phyloP scores from a whole-genome alignment of 1,140 invertebrate genomes.

The Venturia canescens region DNA sequence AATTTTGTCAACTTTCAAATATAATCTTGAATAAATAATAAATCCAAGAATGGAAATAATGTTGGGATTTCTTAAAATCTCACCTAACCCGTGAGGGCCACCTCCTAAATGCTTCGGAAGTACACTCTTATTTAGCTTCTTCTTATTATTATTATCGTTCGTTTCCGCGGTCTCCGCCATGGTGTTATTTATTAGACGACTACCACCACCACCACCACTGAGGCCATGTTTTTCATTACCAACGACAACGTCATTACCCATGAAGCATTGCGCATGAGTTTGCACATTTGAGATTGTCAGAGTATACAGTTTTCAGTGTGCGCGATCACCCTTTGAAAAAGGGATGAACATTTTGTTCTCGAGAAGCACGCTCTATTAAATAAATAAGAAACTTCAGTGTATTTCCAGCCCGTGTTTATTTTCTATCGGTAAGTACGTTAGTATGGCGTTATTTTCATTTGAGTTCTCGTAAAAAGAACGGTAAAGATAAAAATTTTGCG shows the following conservation, averaged over 20 bases:
- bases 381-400: not conserved
- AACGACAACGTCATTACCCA: too few species aligned
- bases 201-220: too few species aligned
- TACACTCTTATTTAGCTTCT: slow-evolving; percentile 51
- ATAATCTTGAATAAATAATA: not conserved
- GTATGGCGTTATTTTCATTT: not conserved
- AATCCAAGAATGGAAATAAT: not conserved
- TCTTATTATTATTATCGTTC: slow-evolving; percentile 5
- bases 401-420: slow-evolving; percentile 7
- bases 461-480: not conserved
- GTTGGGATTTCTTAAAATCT: slow-evolving; percentile 32
- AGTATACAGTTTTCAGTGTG: too few species aligned
- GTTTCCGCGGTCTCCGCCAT: slow-evolving; percentile 13
- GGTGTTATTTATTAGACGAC: slow-evolving; percentile 31
- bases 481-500: not conserved
- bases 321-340: slow-evolving; percentile 28
- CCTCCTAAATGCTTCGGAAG: slow-evolving; percentile 70
- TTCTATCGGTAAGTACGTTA: slow-evolving; percentile 20
- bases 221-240: too few species aligned
- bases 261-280: slow-evolving; percentile 62
- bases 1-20: not conserved
- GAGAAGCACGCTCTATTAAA: not conserved
- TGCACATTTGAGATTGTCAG: slow-evolving; percentile 70
- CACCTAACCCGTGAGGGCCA: slow-evolving; percentile 80
- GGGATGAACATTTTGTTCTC: slow-evolving; percentile 25